phyloP scores from a whole-genome alignment of 92 coral and sea anemone genomes.

The Plumapathes pennacea region DNA sequence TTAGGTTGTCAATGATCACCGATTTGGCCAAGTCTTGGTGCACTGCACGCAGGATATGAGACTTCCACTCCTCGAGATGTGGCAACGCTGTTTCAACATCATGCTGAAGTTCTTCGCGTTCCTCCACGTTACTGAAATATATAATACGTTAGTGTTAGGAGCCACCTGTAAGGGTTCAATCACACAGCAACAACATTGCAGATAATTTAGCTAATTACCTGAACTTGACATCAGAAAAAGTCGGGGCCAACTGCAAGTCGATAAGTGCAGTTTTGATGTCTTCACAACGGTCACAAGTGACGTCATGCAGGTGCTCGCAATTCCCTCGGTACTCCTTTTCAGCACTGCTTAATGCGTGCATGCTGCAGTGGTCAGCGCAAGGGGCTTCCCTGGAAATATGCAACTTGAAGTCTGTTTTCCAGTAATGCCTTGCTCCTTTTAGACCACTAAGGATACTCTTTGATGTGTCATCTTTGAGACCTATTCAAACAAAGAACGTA shows the following conservation, averaged over 20 bases:
- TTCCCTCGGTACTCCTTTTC: neutral
- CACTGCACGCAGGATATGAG: conserved; percentile 24
- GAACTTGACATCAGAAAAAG: no score
- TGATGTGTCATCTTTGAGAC: no score
- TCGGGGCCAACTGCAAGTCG: no score
- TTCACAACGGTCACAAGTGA: conserved; percentile 3
- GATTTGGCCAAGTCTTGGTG: conserved; percentile 21
- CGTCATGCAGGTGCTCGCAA: neutral
- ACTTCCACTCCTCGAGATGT: conserved; percentile 21
- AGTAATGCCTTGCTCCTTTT: no score
- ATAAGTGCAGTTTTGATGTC: neutral
- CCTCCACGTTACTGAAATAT: neutral
- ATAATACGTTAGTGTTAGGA: neutral
- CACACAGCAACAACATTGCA: no score
- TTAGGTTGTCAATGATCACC: conserved; percentile 6
- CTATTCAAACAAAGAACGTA: no score
- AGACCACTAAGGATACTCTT: no score
- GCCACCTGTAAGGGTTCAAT: neutral
- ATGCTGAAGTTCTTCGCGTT: conserved; percentile 12
- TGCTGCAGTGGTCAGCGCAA: no score
- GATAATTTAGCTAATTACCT: no score
- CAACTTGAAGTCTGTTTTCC: no score
- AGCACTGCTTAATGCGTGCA: no score
- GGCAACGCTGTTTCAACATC: conserved; percentile 15
- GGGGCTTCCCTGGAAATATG: no score